These are phyloP conservation scores for Cryptosula pallasiana DNA, from an alignment of 2,888 invertebrate species.

Conservation along the genomic window DNA sequence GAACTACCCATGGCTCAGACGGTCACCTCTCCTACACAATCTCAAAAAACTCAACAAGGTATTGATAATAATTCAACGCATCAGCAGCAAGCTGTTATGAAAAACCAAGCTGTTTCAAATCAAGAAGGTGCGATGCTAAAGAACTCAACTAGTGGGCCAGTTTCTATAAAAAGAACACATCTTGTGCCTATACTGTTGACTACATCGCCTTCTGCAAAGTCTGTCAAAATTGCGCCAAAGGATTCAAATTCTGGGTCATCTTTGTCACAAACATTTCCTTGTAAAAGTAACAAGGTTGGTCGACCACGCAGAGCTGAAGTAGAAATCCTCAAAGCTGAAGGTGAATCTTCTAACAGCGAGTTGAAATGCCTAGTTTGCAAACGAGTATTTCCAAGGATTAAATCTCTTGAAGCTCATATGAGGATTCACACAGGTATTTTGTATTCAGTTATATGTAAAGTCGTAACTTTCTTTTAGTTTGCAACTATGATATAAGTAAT, in stretches of 20 bases:
- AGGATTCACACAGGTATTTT: constrained; percentile 54
- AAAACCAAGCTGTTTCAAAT: too few species aligned
- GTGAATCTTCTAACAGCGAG: constrained; percentile 64
- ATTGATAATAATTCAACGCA: background rate
- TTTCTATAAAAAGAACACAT: background rate
- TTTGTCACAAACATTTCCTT: too few species aligned
- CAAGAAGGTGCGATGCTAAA: too few species aligned
- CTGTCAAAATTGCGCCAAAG: too few species aligned
- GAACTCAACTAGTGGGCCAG: background rate
- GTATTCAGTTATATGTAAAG: constrained; percentile 33
- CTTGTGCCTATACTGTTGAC: background rate
- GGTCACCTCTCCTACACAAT: background rate
- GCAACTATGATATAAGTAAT: background rate
- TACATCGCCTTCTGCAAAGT: background rate
- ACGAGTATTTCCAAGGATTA: constrained; percentile 70
- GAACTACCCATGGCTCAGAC: background rate
- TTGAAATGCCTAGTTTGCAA: constrained; percentile 69
- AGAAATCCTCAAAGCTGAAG: constrained; percentile 65
- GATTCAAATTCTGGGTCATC: too few species aligned
- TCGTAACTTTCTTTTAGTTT: background rate
- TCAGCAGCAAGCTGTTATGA: too few species aligned
- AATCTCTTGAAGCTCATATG: constrained; percentile 65
- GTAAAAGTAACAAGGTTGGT: constrained; percentile 58
- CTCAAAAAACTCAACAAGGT: background rate
- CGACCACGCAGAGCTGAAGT: constrained; percentile 68